Base-by-base conservation (phyloP, 2,888 invertebrate genomes). In the Pyrrhosoma nymphula region DNA sequence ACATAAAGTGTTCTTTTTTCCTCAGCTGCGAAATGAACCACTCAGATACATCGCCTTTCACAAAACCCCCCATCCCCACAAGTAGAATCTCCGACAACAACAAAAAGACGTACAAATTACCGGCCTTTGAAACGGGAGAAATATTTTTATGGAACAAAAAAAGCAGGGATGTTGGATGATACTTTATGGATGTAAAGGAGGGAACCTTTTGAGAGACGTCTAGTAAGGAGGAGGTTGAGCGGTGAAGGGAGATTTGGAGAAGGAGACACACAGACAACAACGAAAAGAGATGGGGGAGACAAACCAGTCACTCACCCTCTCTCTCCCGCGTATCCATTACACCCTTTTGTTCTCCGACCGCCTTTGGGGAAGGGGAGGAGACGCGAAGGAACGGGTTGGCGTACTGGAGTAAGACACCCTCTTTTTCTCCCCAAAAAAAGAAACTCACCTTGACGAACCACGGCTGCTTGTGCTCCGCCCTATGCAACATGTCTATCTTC, bases 401-500 rank as follows among this genome's bases (percentile, higher is more conserved):
- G n/a, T 0, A 16, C 75, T 75, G 56, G 56, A 56, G 16, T 56
- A 56, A 56, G 56, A 26, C 30, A 47, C 55, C n/a, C 35, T 82
- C 95, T 47, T 26, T 16, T 12, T 23, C 90, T 2, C 60, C 60
- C 47, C 2, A 47, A 47, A 47, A 47, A 47, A 47, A 47, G 35
- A n/a, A 26, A 93, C 93, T 95, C 95, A 96, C 96, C 95, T 95
- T 95, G 30, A 96, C 95, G 95, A 96, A 96, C 96, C 96, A 96
- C 60, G 96, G 96, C 89, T 96, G 96, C 90, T 95, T 96, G 91
- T 96, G 96, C 90, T 96, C 96, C n/a, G 96, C 96, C 95, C 96
- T 96, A 75, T 96, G 95, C 90, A 95, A 95, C 96, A 96, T 96
- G 96, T 96, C 96, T 20, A 96, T 96, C 95, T 96, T 96, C 95